Evolutionary conservation across 2,797 vertebrate species (phyloP), one percentile per base, ranked within the genome.

Genomic region (Xyrichtys novacula): DNA sequence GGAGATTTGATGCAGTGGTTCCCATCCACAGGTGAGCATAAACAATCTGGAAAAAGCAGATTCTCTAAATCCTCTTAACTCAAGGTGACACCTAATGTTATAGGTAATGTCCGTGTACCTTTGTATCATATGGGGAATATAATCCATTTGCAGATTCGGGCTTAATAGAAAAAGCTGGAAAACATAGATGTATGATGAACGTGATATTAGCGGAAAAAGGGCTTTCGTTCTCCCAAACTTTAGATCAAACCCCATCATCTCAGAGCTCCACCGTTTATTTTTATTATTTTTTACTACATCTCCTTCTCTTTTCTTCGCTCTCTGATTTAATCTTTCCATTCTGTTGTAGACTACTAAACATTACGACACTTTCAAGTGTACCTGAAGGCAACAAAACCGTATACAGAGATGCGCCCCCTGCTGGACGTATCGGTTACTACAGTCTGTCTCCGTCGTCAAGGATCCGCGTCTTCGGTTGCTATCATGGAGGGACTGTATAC

Each of bases 391-490:
- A 4, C 83, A 58, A 10, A 17, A 0, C 0, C 0, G 0, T n/a
- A 1, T 6, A n/a, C 8, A n/a, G 0, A 6, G 4, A 3, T 1
- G 31, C 4, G 76, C 56, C 68, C 65, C 50, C 88, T 89, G 73
- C 59, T 71, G 89, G 85, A 17, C 55, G 5, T 0, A 2, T 3
- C 3, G 6, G 22, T 55, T 23, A 67, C 12, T 9, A 50, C 39
- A 25, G 9, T 39, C 1, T 20, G 3, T 55, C 17, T n/a, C 36
- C 56, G 93, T 94, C 88, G 92, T 81, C 58, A 92, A 77, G 92
- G 89, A 90, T 73, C 61, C 72, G 92, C 89, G 92, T 93, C 88
- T 40, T 44, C 52, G 50, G 87, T 92, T 86, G 76, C 85, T 79
- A 83, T 48, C 47, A 68, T 69, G 81, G 53, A 81, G 34, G 19